A percentile compares a stretch with the other conserved stretches of the same genome.
phyloP scores from a whole-genome alignment of 1,140 invertebrate genomes.

The Triops cancriformis region DNA sequence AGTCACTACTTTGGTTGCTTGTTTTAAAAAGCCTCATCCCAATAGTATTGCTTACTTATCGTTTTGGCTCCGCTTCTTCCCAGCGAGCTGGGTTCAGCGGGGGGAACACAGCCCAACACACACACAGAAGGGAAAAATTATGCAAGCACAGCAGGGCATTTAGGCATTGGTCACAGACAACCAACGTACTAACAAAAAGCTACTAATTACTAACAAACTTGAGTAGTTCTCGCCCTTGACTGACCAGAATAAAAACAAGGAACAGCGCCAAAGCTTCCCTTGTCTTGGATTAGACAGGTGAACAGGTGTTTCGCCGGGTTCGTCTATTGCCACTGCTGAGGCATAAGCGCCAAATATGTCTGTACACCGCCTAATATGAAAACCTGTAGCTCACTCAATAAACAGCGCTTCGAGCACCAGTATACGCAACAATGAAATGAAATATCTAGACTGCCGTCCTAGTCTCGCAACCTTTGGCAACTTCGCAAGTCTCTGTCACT shows the following conservation, averaged over 20 bases:
- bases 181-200: background rate
- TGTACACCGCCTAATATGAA: no score
- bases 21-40: background rate
- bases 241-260: background rate
- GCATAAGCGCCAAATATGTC: no score
- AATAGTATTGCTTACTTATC: background rate
- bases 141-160: background rate
- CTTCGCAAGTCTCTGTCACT: no score
- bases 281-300: background rate
- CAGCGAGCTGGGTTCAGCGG: background rate
- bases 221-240: background rate
- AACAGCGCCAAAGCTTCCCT: background rate
- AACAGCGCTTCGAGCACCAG: no score
- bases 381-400: no score
- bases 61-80: background rate
- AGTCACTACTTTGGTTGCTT: background rate
- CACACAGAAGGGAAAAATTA: background rate
- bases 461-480: no score
- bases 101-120: background rate
- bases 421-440: no score
- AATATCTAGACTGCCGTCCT: no score
- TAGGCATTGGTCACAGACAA: slow-evolving; percentile 8
- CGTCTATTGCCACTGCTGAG: background rate
- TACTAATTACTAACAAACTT: background rate
- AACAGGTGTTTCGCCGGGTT: background rate